A percentile compares a stretch with the other conserved stretches of the same genome.
Conservation (phyloP, 2,113 vertebrate species). For the Dasyornis broadbenti region DNA sequence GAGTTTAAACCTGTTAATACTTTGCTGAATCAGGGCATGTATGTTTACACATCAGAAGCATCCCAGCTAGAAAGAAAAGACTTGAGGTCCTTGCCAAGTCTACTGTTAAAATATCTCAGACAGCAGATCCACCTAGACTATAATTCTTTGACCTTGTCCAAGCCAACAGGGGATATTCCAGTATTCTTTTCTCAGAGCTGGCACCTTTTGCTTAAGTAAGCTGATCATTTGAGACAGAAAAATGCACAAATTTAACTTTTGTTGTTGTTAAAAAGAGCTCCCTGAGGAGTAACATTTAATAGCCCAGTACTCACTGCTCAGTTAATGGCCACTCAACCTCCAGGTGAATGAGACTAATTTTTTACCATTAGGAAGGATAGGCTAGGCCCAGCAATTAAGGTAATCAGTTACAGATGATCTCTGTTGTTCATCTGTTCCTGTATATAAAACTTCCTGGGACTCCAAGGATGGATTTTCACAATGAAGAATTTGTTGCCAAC, state of each 20-base stretch:
- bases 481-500: constrained; percentile 21
- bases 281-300: background rate
- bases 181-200: background rate
- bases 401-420: constrained; percentile 23
- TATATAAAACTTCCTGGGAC: background rate
- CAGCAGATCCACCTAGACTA: background rate
- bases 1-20: background rate
- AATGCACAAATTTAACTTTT: background rate
- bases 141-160: background rate
- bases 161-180: background rate
- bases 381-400: background rate
- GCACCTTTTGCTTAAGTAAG: background rate
- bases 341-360: constrained; percentile 16
- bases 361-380: constrained; percentile 24
- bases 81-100: background rate
- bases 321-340: background rate
- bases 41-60: background rate
- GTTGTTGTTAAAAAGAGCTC: background rate
- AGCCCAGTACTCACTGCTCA: background rate
- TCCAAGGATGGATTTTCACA: background rate
- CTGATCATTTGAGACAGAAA: background rate
- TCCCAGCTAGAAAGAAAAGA: background rate
- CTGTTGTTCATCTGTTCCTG: background rate
- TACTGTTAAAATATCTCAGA: background rate
- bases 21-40: background rate